phyloP scores from a whole-genome alignment of 1,140 invertebrate species.

The Camponotus floridanus region DNA sequence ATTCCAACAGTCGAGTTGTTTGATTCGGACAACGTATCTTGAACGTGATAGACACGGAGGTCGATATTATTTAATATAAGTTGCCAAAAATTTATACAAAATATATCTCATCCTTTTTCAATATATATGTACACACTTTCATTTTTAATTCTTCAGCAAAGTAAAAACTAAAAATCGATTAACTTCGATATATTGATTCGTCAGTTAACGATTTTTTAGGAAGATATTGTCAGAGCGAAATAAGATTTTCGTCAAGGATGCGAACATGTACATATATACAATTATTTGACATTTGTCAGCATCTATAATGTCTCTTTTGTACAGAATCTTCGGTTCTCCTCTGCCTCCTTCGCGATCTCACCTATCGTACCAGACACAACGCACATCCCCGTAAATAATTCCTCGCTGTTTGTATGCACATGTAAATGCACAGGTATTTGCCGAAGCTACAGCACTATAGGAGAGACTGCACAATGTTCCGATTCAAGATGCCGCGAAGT shows the following conservation, averaged over 20 bases:
- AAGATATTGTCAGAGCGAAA: constrained; percentile 29
- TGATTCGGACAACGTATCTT: background rate
- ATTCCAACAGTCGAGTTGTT: background rate
- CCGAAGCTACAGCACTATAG: constrained; percentile 69
- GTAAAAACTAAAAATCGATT: background rate
- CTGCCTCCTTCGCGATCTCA: constrained; percentile 21
- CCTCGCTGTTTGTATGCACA: constrained; percentile 79
- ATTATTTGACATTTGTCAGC: constrained; percentile 75
- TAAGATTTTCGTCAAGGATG: constrained; percentile 5
- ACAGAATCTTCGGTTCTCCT: constrained; percentile 49
- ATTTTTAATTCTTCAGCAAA: background rate
- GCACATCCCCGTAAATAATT: constrained; percentile 76
- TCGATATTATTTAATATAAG: background rate
- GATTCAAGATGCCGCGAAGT: constrained; percentile 37
- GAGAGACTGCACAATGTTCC: constrained; percentile 46
- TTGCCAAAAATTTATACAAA: background rate
- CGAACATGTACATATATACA: constrained; percentile 43
- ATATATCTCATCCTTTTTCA: background rate
- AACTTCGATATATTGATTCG: background rate
- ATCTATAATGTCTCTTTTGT: constrained; percentile 57
- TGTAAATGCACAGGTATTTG: constrained; percentile 80
- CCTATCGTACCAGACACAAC: constrained; percentile 52
- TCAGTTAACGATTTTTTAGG: background rate
- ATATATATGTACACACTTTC: background rate
- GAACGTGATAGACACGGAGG: background rate